Evolutionary conservation across 2,888 invertebrate genomes (phyloP).

Genomic region (Sisyra nigra): DNA sequence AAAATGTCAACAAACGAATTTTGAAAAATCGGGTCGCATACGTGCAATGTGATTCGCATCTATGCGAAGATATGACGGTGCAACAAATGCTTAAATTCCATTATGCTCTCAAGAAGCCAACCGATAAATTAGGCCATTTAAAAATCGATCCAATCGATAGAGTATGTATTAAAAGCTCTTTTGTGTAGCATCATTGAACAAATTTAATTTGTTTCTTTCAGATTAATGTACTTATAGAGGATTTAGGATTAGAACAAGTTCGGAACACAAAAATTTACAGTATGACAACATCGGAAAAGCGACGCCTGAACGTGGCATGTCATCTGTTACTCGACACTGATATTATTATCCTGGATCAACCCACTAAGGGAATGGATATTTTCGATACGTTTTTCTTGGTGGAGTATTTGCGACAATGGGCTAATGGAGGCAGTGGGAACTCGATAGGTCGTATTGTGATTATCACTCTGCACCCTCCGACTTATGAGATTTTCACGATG

Average conservation of each 20-base stretch:
- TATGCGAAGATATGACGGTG: slow-evolving; percentile 81
- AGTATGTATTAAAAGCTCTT: slow-evolving; percentile 27
- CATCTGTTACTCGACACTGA: slow-evolving; percentile 76
- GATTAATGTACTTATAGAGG: slow-evolving; percentile 81
- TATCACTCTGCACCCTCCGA: slow-evolving; percentile 84
- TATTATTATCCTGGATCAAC: slow-evolving; percentile 74
- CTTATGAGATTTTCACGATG: slow-evolving; percentile 92
- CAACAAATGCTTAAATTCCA: slow-evolving; percentile 77
- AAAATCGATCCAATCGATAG: slow-evolving; percentile 60
- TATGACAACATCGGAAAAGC: slow-evolving; percentile 74
- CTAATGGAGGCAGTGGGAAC: slow-evolving; percentile 31
- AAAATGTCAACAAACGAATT: slow-evolving; percentile 53
- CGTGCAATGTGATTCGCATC: slow-evolving; percentile 53
- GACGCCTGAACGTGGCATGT: slow-evolving; percentile 77
- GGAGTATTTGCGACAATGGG: slow-evolving; percentile 88
- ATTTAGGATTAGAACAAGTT: slow-evolving; percentile 79
- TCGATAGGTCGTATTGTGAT: slow-evolving; percentile 60
- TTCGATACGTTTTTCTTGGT: slow-evolving; percentile 92
- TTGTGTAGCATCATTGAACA: too few species aligned
- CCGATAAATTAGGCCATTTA: slow-evolving; percentile 39
- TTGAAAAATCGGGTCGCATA: slow-evolving; percentile 59
- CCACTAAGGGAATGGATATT: slow-evolving; percentile 80
- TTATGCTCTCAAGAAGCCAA: slow-evolving; percentile 52
- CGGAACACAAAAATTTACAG: slow-evolving; percentile 71
- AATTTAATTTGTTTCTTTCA: slow-evolving; percentile 25